phyloP scores from a whole-genome alignment of 2,113 vertebrate species.

The Cricetomys ansorgei region DNA sequence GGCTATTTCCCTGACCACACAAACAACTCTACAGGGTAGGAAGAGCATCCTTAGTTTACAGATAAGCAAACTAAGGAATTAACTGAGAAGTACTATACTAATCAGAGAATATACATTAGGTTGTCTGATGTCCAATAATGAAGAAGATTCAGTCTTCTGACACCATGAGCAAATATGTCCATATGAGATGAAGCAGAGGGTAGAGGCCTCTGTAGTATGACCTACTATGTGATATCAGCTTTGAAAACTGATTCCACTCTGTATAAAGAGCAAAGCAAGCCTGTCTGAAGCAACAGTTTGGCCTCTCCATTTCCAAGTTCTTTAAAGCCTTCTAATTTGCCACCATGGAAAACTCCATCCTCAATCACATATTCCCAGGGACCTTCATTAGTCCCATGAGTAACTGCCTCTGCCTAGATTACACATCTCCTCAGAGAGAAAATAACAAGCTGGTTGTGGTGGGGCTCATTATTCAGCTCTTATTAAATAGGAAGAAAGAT shows the following conservation, averaged over 20 bases:
- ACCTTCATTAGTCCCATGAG: neutral
- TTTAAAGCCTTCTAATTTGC: neutral
- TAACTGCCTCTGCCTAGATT: neutral
- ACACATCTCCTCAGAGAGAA: neutral
- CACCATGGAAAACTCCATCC: neutral
- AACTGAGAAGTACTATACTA: neutral
- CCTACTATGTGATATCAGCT: neutral
- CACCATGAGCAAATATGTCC: neutral
- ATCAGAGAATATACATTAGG: neutral
- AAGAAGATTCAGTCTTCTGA: neutral
- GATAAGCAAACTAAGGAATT: neutral
- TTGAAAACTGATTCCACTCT: neutral
- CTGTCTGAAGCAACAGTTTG: neutral
- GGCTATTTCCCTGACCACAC: neutral
- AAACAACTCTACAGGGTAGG: neutral
- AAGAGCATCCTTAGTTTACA: neutral
- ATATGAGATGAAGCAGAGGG: rapidly evolving
- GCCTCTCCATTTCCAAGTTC: neutral
- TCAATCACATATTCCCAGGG: neutral
- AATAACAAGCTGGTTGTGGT: neutral
- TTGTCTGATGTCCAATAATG: too few relatives aligned
- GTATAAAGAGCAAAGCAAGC: neutral
- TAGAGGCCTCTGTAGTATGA: neutral
- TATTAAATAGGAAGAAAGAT: neutral
- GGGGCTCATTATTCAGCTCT: neutral